Conservation (phyloP, 1,140 invertebrate species). For the Drosophila pseudoobscura region DNA sequence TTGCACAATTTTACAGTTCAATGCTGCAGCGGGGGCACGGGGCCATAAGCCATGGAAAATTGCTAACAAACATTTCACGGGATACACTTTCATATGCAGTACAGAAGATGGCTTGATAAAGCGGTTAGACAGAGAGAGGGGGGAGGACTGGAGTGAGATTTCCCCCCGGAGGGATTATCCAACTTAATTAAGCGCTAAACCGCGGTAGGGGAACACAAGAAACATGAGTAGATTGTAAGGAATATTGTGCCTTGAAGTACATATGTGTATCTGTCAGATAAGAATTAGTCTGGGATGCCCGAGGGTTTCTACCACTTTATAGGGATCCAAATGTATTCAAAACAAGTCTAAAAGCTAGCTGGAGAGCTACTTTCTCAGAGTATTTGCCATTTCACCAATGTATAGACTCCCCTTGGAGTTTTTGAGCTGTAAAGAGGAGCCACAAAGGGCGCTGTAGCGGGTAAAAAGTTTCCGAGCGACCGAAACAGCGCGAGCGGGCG, state of each 20-base stretch:
- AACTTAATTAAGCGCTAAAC: background rate
- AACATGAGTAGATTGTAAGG: too few relatives aligned
- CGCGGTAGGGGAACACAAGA: too few relatives aligned
- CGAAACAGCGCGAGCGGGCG: slow-evolving; percentile 17
- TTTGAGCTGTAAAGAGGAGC: too few relatives aligned
- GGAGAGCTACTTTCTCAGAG: too few relatives aligned
- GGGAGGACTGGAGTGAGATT: background rate
- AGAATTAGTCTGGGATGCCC: too few relatives aligned
- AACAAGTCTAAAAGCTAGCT: too few relatives aligned
- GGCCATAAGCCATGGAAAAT: slow-evolving; percentile 54
- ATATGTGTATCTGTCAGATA: too few relatives aligned
- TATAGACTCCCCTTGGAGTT: too few relatives aligned
- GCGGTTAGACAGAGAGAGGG: background rate
- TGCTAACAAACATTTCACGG: slow-evolving; percentile 58
- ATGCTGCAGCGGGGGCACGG: slow-evolving; percentile 44
- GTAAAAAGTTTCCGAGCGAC: slow-evolving; percentile 24
- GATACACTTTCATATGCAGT: slow-evolving; percentile 39
- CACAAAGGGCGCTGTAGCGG: slow-evolving; percentile 4
- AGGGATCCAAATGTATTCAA: too few relatives aligned
- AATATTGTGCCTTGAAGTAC: too few relatives aligned
- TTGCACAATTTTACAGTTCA: slow-evolving; percentile 79
- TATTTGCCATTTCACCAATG: too few relatives aligned
- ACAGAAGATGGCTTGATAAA: slow-evolving; percentile 7
- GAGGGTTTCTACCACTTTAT: too few relatives aligned
- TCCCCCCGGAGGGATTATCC: slow-evolving; percentile 11